Evolutionary conservation across 2,888 invertebrate genomes (phyloP), one percentile per base, ranked within the genome.

Genomic region (Pteria penguin): DNA sequence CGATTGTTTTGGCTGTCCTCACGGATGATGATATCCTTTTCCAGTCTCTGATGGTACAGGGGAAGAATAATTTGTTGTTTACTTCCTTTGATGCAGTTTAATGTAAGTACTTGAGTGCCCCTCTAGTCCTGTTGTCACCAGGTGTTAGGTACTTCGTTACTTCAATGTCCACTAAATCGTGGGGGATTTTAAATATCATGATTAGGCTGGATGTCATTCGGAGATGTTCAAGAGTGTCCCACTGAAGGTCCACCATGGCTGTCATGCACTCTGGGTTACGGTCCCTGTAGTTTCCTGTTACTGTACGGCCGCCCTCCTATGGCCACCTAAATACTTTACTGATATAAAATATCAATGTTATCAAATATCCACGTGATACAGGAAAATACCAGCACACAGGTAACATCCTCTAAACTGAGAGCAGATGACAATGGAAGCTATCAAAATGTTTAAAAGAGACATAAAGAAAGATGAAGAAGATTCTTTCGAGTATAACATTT

Each of bases 41-140:
- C 71, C 66, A 67, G 26, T 76, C 76, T 27, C 61, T 66, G 31
- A 60, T 58, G 18, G 68, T 72, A 18, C 67, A 31, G 36, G 70
- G 71, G 70, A 71, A 75, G 66, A 70, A 65, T 5, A 14, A 36
- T 5, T 36, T 36, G 14, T 36, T 14, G 14, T 36, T 11, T 14
- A 36, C 45, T 36, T 36, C 45, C n/a, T n/a, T n/a, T n/a, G 8
- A 5, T 36, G 14, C 14, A 36, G 45, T 1, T 69, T 31, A 14
- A 11, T 36, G 45, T 11, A n/a, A 60, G 58, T 36, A 69, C 31
- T 69, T 55, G 8, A 36, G 45, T 3, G 11, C 18, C 26, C 26
- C 69, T 26, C 69, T 24, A 54, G 58, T 69, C 22, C 66, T 5
- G 14, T 14, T 45, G 36, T 57, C 58, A 11, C 57, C 58, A 2